Conservation (phyloP, 2,888 invertebrate species). For the Ellobium chinense region DNA sequence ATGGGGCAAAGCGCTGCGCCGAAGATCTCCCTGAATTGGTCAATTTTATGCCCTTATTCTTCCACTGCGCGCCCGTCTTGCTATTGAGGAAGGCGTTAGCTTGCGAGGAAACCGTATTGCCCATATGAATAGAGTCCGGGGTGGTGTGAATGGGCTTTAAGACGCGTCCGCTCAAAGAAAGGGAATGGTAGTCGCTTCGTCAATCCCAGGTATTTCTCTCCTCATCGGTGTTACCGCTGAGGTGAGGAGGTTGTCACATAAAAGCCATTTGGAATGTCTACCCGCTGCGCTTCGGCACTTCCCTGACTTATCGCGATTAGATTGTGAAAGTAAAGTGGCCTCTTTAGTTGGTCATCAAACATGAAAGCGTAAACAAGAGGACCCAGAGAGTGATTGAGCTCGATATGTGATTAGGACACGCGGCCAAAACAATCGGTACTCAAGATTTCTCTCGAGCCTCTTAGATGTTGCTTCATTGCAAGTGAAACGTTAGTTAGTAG, state of each 20-base stretch:
- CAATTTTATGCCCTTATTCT: slow-evolving; percentile 4
- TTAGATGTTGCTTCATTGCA: no score
- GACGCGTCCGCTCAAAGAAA: slow-evolving; percentile 16
- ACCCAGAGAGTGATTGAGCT: no score
- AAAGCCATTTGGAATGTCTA: neutral
- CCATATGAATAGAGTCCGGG: neutral
- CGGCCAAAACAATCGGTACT: no score
- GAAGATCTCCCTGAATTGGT: slow-evolving; percentile 1
- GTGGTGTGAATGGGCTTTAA: neutral
- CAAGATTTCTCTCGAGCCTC: no score
- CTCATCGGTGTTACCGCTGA: neutral
- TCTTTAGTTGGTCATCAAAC: neutral
- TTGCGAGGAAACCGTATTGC: slow-evolving; percentile 1
- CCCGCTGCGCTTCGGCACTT: neutral
- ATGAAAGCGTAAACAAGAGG: neutral
- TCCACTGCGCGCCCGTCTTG: neutral
- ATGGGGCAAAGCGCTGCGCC: slow-evolving; percentile 3
- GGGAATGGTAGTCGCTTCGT: neutral
- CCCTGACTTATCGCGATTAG: neutral
- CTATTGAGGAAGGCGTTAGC: neutral
- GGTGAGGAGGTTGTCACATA: neutral
- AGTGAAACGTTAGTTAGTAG: no score
- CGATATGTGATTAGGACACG: no score
- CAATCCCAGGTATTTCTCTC: neutral
- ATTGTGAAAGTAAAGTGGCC: neutral